Conservation (phyloP, 2,888 invertebrate species). For the Gryllus longicercus region DNA sequence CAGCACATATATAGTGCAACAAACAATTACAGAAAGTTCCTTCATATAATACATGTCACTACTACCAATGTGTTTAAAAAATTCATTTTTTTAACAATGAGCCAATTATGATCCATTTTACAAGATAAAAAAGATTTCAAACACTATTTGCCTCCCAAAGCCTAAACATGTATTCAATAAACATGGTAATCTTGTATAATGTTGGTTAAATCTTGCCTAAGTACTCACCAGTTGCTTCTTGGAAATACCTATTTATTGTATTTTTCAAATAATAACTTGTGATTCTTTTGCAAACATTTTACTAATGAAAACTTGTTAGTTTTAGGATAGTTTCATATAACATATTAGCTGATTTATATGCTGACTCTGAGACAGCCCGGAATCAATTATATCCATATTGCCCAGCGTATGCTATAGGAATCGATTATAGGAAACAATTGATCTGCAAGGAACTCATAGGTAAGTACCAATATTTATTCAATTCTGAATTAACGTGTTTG, state of each 20-base stretch:
- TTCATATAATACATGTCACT: too few species aligned
- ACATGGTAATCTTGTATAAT: too few species aligned
- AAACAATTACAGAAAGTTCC: too few species aligned
- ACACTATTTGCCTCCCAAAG: too few species aligned
- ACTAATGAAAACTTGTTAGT: constrained; percentile 48
- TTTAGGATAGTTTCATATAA: constrained; percentile 85
- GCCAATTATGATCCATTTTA: too few species aligned
- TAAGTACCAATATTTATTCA: constrained; percentile 42
- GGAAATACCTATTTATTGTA: background rate
- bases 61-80: too few species aligned
- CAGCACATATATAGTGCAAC: too few species aligned
- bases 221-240: background rate
- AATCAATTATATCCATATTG: constrained; percentile 78
- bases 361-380: constrained; percentile 76
- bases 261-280: background rate
- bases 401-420: constrained; percentile 71
- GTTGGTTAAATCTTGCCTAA: too few species aligned
- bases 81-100: too few species aligned
- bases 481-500: background rate
- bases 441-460: constrained; percentile 78
- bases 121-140: too few species aligned
- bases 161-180: too few species aligned
- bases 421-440: constrained; percentile 84
- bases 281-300: background rate
- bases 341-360: constrained; percentile 86